phyloP scores from a whole-genome alignment of 2,888 invertebrate species.

The Dryadula phaetusa region DNA sequence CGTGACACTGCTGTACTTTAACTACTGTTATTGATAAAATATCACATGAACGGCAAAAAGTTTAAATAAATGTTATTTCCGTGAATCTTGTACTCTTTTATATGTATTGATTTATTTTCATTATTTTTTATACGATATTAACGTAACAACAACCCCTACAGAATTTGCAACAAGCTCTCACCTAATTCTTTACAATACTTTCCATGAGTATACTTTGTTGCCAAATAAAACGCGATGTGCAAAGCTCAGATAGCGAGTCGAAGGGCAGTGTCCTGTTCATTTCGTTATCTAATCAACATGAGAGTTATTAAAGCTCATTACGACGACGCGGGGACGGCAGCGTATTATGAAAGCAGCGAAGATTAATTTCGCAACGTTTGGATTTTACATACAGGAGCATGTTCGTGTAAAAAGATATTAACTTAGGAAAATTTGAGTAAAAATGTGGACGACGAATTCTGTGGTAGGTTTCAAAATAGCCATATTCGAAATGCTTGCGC shows the following conservation, averaged over 20 bases:
- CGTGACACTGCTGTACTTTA: background rate
- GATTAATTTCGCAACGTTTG: background rate
- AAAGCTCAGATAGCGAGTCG: background rate
- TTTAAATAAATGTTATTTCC: background rate
- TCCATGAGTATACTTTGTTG: background rate
- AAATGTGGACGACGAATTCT: no score
- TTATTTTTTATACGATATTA: no score
- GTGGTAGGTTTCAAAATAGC: no score
- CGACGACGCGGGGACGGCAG: background rate
- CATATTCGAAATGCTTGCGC: no score
- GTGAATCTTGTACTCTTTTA: background rate
- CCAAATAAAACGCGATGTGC: background rate
- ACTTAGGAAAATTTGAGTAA: no score
- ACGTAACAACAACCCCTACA: no score
- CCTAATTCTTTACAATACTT: background rate
- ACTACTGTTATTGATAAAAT: background rate
- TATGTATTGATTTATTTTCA: background rate
- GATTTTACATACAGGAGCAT: background rate
- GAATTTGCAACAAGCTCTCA: no score
- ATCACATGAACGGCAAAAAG: background rate
- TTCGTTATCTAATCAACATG: background rate
- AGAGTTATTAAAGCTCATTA: slow-evolving; percentile 1
- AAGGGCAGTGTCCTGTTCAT: slow-evolving; percentile 12
- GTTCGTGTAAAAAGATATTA: background rate
- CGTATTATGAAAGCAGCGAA: background rate